These are phyloP conservation scores for Cabera pusaria DNA, from an alignment of 2,888 invertebrate genomes.

Conservation along the genomic window DNA sequence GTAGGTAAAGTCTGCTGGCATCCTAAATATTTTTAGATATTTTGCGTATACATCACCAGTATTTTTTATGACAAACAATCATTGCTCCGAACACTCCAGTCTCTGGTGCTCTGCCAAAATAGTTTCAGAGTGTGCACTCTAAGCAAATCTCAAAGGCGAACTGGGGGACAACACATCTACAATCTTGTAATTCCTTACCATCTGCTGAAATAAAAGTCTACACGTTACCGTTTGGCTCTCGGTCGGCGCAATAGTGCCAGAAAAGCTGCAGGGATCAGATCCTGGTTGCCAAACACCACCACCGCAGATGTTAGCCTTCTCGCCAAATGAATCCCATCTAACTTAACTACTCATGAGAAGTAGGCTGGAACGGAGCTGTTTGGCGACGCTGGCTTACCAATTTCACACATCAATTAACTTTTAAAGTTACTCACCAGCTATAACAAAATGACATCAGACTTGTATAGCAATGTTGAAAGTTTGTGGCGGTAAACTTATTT, in stretches of 20 bases:
- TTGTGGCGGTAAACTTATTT: too few species aligned
- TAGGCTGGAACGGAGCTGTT: constrained; percentile 41
- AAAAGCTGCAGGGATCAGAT: constrained; percentile 47
- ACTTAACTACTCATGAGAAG: constrained; percentile 36
- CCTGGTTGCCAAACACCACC: constrained; percentile 55
- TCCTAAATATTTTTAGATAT: too few species aligned
- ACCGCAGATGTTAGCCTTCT: constrained; percentile 49
- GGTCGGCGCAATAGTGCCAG: constrained; percentile 49
- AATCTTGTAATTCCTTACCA: constrained; percentile 42
- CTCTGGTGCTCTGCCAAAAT: constrained; percentile 16
- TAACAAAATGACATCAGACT: too few species aligned
- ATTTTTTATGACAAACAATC: too few species aligned
- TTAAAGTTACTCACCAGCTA: too few species aligned
- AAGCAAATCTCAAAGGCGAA: constrained; percentile 14
- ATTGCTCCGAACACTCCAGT: too few species aligned
- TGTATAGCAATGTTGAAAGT: too few species aligned
- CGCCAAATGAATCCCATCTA: constrained; percentile 63
- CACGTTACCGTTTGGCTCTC: constrained; percentile 59
- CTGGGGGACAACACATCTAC: constrained; percentile 15
- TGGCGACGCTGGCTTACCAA: constrained; percentile 41
- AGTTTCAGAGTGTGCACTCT: constrained; percentile 14
- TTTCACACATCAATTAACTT: constrained; percentile 27
- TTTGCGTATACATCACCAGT: too few species aligned
- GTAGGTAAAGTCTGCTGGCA: too few species aligned
- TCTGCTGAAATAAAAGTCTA: constrained; percentile 48